Evolutionary conservation across 2,113 vertebrate species (phyloP), one percentile per base, ranked within the genome.

Genomic region (Piaya cayana): DNA sequence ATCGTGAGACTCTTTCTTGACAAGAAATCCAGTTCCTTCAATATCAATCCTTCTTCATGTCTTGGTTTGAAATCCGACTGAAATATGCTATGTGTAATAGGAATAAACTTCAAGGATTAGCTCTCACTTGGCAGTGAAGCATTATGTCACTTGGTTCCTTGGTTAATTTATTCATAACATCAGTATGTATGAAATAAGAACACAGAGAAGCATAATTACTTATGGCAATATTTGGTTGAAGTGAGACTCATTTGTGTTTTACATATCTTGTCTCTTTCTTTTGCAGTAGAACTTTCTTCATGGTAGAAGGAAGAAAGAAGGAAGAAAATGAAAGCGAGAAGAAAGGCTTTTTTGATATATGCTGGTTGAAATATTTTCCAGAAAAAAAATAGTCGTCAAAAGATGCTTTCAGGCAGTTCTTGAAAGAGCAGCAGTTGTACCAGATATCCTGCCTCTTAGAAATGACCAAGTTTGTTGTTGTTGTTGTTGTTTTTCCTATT

Each of bases 151-250:
- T 95, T 95, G 77, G 56, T 72, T 95, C 65, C 49, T 95, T 95
- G 81, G 56, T 89, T 95, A 95, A 96, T 95, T 95, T 72, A 93
- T 95, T 96, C 5, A 0, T 60, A 91, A 87, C 91, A 91, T 91
- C 80, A 92, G 19, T 58, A 78, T 49, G 77, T 84, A 80, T 95
- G 92, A 93, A 96, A 95, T 12, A 92, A 88, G 96, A 96, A 94
- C 72, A 86, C 83, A 91, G 80, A 92, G 77, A 81, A 68, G 30
- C 34, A 47, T 92, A 94, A 96, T 96, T 86, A 94, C 86, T 94
- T 71, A 56, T 68, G 86, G 91, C 92, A 94, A 93, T 93, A 86
- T 95, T 96, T 95, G 88, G 86, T 87, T 91, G 83, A 93, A 91
- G 82, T 82, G 83, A 87, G 86, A 93, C 68, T 89, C 81, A 96